Base-by-base conservation (phyloP, 2,113 vertebrate genomes). In the Dunckerocampus dactyliophorus region DNA sequence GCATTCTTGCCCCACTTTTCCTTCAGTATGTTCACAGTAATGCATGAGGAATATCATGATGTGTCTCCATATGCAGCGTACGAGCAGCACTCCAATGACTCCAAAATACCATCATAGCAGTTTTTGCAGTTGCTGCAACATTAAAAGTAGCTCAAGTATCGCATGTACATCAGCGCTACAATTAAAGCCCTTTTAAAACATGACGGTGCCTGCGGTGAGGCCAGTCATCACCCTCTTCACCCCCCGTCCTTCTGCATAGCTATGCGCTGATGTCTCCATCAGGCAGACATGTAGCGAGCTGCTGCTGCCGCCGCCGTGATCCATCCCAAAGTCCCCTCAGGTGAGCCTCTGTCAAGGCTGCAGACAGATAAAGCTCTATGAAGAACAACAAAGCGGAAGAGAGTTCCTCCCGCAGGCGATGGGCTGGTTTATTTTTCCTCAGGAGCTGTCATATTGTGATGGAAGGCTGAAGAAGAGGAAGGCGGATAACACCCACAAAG, bases 301-400 rank as follows among this genome's bases (percentile, higher is more conserved):
- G 85, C 77, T 83, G 31, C 54, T 67, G 61, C 69, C 66, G 75
- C 78, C 22, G 64, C 59, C 65, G 31, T 70, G 65, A 74, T 76
- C 82, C 77, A 69, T 67, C 53, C 34, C 31, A 37, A 34, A 37
- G 28, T 54, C 52, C 52, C 83, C 85, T 67, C 80, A 83, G 86
- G 88, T 85, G 58, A 84, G 77, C 74, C 57, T 58, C 85, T 84
- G 86, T 80, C 88, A 86, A 43, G 73, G 46, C 74, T 76, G 51
- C 75, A 86, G 79, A 84, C 79, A 81, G 82, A 79, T 82, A 72
- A 75, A 77, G 84, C 71, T 74, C 69, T 60, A 71, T 74, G 62
- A 66, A 64, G 73, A 73, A 80, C 64, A 83, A 83, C 83, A 86
- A 81, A 83, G 74, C 63, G 46, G 67, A 70, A 75, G 75, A 85